These are phyloP conservation scores for Gallinago jamesoni DNA, from an alignment of 2,113 vertebrate genomes.

Conservation along the genomic window DNA sequence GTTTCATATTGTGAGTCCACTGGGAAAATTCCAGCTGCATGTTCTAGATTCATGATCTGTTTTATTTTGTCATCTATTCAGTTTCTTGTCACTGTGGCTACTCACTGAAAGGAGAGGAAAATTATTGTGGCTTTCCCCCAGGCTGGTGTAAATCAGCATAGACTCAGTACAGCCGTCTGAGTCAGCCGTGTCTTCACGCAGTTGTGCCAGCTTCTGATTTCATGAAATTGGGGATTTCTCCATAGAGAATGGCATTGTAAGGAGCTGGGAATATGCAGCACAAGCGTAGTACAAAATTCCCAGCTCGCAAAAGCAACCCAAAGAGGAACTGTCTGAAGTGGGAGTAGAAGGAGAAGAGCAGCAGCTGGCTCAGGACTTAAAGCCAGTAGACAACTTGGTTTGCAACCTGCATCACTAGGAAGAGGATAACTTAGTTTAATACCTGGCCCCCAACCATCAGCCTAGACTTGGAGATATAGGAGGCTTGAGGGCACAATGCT, in stretches of 20 bases:
- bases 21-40: conserved; percentile 5
- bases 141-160: background rate
- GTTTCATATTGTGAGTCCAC: background rate
- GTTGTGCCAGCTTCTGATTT: background rate
- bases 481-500: background rate
- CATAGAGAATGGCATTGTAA: accelerated
- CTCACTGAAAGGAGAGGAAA: background rate
- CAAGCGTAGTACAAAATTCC: accelerated
- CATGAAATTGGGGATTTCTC: background rate
- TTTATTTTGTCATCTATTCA: conserved; percentile 5
- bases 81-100: background rate
- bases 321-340: background rate
- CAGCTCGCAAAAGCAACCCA: accelerated
- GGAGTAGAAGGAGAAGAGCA: background rate
- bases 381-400: background rate
- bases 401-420: background rate
- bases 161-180: background rate
- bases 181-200: background rate
- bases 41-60: conserved; percentile 1
- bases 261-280: background rate
- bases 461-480: background rate
- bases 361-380: background rate
- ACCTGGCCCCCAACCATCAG: background rate
- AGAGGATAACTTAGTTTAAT: background rate
- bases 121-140: background rate